These are phyloP conservation scores for Megaustenia siamemsis DNA, from an alignment of 2,888 invertebrate species.

Conservation along the genomic window DNA sequence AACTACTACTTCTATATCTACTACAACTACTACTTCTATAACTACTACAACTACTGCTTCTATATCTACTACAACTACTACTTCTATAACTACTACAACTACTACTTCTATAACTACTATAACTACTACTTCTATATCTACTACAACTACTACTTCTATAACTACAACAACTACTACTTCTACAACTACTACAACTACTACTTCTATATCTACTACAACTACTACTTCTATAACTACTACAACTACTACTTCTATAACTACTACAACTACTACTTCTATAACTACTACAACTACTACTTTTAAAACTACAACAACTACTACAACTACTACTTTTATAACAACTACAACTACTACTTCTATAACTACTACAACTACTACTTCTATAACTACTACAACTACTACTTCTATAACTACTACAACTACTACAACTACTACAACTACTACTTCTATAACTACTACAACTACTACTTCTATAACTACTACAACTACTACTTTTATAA, in stretches of 20 bases:
- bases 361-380: conserved; percentile 18
- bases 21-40: not conserved
- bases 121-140: not conserved
- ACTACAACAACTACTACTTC: not conserved
- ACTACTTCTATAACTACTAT: not conserved
- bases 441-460: conserved; percentile 32
- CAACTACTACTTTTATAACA: no score
- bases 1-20: not conserved
- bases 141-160: not conserved
- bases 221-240: not conserved
- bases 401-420: conserved; percentile 22
- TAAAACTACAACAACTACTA: not conserved
- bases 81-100: not conserved
- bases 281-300: no score
- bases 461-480: conserved; percentile 32
- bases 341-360: not conserved
- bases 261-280: no score
- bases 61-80: not conserved
- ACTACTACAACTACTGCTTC: not conserved
- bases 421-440: conserved; percentile 26
- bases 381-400: conserved; percentile 32
- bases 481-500: conserved; percentile 27
- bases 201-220: not conserved
- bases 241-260: no score
- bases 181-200: not conserved